Base-by-base conservation (phyloP, 2,113 vertebrate species). In the Girardinichthys multiradiatus region DNA sequence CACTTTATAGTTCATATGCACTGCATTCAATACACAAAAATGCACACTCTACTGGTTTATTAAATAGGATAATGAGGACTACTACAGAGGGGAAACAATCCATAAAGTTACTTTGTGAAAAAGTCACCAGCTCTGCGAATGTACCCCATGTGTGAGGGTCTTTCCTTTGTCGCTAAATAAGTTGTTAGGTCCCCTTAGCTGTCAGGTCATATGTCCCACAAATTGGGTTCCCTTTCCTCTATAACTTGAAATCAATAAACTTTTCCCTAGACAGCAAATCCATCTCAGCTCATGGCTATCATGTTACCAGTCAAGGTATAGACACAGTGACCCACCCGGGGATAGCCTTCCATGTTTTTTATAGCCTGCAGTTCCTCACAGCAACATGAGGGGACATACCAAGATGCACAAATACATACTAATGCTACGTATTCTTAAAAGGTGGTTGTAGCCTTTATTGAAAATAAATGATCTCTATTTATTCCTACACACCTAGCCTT, bases 151-250 rank as follows among this genome's bases (percentile, higher is more conserved):
- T 70, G 57, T 70, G 51, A 64, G 68, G 70, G 68, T 68, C 48
- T 54, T 64, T n/a, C 12, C 33, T 69, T 48, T 72, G 62, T 78
- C 69, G 64, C 79, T 73, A 30, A 71, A 12, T 27, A 76, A 82
- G 77, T 80, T 30, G 24, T 70, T 30, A 28, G 31, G 79, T 76
- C 59, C 72, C 79, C 54, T 76, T 73, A 29, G 28, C 71, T 74
- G 68, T 59, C 11, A 9, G 79, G 70, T 86, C 70, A 65, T 17
- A 37, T 77, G 76, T 88, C 81, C 64, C 70, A 63, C 74, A 87
- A 90, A 90, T 87, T 87, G 87, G 86, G 84, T 85, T 85, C 80
- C 59, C 29, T 78, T 84, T 86, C 65, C 42, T 15, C 39, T 72
- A 33, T 9, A n/a, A 64, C 79, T 68, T 48, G 26, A 54, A 77